Percentiles rank a stretch among this genome's conserved stretches.
Conservation (phyloP, 2,113 vertebrate species). For the Bambusicola thoracicus region DNA sequence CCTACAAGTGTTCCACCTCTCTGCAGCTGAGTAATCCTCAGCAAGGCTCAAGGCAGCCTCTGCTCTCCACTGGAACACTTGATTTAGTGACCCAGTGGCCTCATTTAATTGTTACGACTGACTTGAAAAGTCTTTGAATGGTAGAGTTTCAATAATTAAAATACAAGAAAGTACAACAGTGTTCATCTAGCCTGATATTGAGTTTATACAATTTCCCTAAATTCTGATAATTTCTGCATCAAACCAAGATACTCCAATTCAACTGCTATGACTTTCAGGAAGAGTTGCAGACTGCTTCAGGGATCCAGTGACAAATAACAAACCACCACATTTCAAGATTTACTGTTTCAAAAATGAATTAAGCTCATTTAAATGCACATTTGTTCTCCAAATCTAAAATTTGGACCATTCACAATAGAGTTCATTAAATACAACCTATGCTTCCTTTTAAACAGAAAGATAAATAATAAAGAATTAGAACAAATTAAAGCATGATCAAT, state of each 20-base stretch:
- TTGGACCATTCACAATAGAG: neutral
- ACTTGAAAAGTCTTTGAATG: neutral
- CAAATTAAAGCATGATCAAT: neutral
- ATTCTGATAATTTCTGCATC: neutral
- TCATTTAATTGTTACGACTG: neutral
- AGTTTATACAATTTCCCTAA: neutral
- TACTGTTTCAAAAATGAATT: neutral
- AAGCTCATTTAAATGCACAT: neutral
- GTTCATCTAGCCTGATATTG: neutral
- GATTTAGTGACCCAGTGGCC: neutral
- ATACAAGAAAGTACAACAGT: neutral
- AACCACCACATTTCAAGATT: neutral
- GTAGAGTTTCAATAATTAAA: neutral
- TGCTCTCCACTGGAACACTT: neutral
- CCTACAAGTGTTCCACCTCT: neutral
- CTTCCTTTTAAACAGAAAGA: neutral
- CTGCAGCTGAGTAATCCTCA: fast-evolving
- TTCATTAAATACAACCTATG: neutral
- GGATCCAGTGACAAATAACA: neutral
- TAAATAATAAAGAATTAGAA: neutral
- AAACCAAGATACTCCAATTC: neutral
- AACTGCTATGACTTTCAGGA: neutral
- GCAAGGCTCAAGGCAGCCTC: fast-evolving
- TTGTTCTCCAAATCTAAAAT: neutral
- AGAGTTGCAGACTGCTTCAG: neutral